A percentile compares a stretch with the other conserved stretches of the same genome.
phyloP scores from a whole-genome alignment of 2,113 vertebrate species.

The Drymodes brunneopygia region DNA sequence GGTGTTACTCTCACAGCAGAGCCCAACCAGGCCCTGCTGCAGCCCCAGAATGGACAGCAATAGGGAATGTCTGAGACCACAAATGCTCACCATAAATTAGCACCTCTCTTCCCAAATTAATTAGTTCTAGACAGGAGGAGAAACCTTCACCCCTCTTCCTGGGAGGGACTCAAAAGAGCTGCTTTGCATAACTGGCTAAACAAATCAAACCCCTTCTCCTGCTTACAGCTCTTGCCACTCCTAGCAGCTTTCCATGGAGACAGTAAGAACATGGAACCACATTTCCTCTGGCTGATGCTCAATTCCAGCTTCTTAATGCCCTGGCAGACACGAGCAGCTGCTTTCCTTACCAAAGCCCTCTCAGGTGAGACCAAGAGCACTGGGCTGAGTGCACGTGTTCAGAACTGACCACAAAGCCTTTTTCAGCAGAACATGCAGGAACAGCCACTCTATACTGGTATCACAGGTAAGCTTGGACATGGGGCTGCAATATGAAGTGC shows the following conservation, averaged over 20 bases:
- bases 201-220: background rate
- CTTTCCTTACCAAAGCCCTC: background rate
- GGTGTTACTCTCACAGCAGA: background rate
- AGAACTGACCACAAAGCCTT: constrained; percentile 48
- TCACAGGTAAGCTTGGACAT: constrained; percentile 28
- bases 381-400: background rate
- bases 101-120: background rate
- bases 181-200: background rate
- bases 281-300: background rate
- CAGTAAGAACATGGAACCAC: background rate
- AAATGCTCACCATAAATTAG: background rate
- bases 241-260: background rate
- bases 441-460: constrained; percentile 33
- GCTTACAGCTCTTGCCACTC: background rate
- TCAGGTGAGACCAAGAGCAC: background rate
- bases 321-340: background rate
- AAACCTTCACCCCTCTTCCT: background rate
- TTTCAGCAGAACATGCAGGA: constrained; percentile 57
- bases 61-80: background rate
- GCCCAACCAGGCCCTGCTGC: rapidly evolving
- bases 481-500: constrained; percentile 25
- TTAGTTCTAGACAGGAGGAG: background rate
- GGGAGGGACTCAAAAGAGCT: background rate
- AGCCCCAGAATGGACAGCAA: background rate
- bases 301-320: background rate